Base-by-base conservation (phyloP, 2,888 invertebrate genomes). In the Cryptus viduatorius region DNA sequence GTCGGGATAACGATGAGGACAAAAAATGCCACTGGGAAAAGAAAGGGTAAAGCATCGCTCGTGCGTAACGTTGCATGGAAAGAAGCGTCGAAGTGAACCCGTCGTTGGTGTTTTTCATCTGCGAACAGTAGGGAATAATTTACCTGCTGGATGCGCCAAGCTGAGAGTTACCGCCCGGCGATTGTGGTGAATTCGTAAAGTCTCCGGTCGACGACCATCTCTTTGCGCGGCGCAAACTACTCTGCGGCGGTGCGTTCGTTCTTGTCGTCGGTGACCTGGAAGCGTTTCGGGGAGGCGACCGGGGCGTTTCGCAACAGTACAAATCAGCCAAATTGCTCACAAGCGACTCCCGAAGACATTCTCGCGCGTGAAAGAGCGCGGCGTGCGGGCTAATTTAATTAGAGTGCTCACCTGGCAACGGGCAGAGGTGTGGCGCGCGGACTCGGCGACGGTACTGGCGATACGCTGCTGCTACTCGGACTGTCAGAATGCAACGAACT, bases 151-250 rank as follows among this genome's bases (percentile, higher is more conserved):
- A 93, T 84, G 94, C 92, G 89, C 93, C 92, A 88, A 94, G 90
- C 90, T 93, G 94, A 72, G 93, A 88, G 88, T 90, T 92, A 83
- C 89, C 90, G 77, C 90, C 91, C 78, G 93, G 89, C 61, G 90
- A 90, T 88, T 93, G 92, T 79, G 94, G 92, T 64, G 94, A 93
- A 89, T 95, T 94, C 90, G 96, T 96, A 94, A 97, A 98, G 94
- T 98, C 98, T 4, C 97, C 97, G 0, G 97, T 97, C 24, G 97
- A 97, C 91, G 96, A 97, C 97, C 97, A 97, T 79, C 97, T 94
- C 94, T 97, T 97, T 81, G 94, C 94, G 82, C 94, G 92, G 87
- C 96, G 95, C 86, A 96, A 95, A 92, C 94, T 95, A 77, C 94
- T 94, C 82, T 92, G 92, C 8, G 94, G 94, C 65, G 94, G 94